Evolutionary conservation across 2,888 invertebrate species (phyloP).

Genomic region (Drosophila helvetica): DNA sequence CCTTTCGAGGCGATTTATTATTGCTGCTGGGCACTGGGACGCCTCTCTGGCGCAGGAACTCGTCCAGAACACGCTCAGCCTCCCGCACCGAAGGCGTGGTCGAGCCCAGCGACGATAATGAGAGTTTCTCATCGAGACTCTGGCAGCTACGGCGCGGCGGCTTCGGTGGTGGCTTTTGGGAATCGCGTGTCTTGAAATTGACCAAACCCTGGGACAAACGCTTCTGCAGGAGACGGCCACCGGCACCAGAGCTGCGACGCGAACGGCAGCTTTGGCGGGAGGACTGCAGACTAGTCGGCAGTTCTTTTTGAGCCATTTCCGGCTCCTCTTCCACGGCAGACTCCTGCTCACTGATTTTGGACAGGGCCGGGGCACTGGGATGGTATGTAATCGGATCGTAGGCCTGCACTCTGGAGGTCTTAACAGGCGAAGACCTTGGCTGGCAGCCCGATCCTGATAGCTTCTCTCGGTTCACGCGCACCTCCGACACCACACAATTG

Average conservation of each 20-base stretch:
- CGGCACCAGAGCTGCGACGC: conserved; percentile 61
- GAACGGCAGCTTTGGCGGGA: conserved; percentile 31
- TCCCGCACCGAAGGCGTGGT: conserved; percentile 79
- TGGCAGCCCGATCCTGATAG: conserved; percentile 32
- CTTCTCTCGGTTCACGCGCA: conserved; percentile 80
- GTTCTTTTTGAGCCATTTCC: conserved; percentile 12
- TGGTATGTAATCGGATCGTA: conserved; percentile 44
- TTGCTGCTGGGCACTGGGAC: conserved; percentile 53
- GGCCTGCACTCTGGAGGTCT: conserved; percentile 21
- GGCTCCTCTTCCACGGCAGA: conserved; percentile 53
- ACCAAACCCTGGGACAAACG: conserved; percentile 71
- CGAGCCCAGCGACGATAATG: conserved; percentile 63
- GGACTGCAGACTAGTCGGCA: conserved; percentile 17
- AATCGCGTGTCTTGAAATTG: conserved; percentile 70
- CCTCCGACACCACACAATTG: conserved; percentile 82
- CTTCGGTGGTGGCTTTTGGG: conserved; percentile 76
- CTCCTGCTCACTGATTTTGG: conserved; percentile 65
- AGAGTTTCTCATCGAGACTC: conserved; percentile 63
- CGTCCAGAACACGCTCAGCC: conserved; percentile 79
- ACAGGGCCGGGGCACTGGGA: conserved; percentile 58
- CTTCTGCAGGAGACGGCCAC: conserved; percentile 79
- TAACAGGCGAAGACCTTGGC: not conserved
- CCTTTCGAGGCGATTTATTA: conserved; percentile 13
- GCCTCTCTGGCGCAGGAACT: conserved; percentile 74
- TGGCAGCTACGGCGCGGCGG: conserved; percentile 80